phyloP scores from a whole-genome alignment of 2,113 vertebrate genomes.

The Vulpes vulpes region DNA sequence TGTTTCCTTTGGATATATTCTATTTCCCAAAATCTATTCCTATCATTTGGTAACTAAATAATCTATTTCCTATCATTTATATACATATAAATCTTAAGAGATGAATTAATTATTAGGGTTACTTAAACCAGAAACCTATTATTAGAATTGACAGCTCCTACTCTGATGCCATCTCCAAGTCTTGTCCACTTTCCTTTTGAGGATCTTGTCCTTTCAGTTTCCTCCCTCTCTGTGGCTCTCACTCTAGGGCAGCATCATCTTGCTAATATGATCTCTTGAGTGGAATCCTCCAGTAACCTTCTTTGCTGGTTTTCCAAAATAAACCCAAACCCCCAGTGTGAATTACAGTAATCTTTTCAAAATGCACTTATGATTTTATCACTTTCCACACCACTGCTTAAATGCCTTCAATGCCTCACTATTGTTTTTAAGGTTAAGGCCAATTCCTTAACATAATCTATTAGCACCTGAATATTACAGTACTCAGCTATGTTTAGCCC shows the following conservation, averaged over 20 bases:
- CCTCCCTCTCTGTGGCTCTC: not conserved
- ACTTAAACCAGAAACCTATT: not conserved
- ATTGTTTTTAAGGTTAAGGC: not conserved
- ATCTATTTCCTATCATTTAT: not conserved
- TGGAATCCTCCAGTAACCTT: not conserved
- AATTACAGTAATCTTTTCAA: not conserved
- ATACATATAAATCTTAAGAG: not conserved
- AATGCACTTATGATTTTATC: not conserved
- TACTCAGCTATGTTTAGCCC: not conserved
- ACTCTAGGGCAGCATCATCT: not conserved
- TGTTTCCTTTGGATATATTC: not conserved
- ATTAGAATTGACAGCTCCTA: not conserved
- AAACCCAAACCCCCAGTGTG: not conserved
- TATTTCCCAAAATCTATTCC: not conserved
- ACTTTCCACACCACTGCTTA: not conserved
- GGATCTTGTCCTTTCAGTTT: not conserved
- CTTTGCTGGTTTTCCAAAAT: not conserved
- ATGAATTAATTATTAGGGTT: not conserved
- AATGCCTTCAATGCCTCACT: not conserved
- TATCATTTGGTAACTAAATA: not conserved
- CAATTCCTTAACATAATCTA: not conserved
- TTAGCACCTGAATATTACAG: not conserved
- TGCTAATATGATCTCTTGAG: not conserved
- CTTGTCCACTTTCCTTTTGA: not conserved
- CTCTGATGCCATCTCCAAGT: not conserved